Conservation (phyloP, 1,140 invertebrate species). For the Phymorhynchus buccinoides region DNA sequence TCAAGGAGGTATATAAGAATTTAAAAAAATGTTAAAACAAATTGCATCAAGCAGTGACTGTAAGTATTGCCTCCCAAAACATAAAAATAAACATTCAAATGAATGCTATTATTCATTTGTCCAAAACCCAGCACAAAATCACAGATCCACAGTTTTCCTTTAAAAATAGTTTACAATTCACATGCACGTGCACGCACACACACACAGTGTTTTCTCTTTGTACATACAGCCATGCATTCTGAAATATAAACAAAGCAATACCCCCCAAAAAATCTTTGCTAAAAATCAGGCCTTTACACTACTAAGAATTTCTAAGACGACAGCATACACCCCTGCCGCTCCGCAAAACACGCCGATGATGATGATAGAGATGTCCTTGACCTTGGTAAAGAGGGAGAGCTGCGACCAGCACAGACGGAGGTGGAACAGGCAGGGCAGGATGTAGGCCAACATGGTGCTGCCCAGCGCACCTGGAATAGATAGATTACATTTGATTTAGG, state of each 20-base stretch:
- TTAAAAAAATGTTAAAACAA: too few species aligned
- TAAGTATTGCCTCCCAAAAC: too few species aligned
- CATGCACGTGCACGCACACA: too few species aligned
- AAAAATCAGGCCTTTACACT: conserved; percentile 57
- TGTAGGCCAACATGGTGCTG: conserved; percentile 65
- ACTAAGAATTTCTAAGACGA: conserved; percentile 30
- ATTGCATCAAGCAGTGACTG: too few species aligned
- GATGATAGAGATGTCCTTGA: conserved; percentile 64
- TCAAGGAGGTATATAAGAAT: too few species aligned
- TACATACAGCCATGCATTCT: too few species aligned
- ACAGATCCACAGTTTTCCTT: too few species aligned
- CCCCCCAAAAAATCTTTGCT: conserved; percentile 57
- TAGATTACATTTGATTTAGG: not conserved
- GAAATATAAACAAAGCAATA: conserved; percentile 34
- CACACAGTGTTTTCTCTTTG: too few species aligned
- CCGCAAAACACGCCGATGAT: conserved; percentile 59
- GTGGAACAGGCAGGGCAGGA: conserved; percentile 69
- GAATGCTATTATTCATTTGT: too few species aligned
- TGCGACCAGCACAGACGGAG: conserved; percentile 56
- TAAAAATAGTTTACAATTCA: too few species aligned
- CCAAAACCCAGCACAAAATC: too few species aligned
- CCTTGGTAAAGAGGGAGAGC: conserved; percentile 43
- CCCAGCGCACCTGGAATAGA: conserved; percentile 65
- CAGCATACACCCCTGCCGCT: conserved; percentile 57
- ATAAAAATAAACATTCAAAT: too few species aligned